phyloP scores from a whole-genome alignment of 2,888 invertebrate species.

The Eristalis intricaria region DNA sequence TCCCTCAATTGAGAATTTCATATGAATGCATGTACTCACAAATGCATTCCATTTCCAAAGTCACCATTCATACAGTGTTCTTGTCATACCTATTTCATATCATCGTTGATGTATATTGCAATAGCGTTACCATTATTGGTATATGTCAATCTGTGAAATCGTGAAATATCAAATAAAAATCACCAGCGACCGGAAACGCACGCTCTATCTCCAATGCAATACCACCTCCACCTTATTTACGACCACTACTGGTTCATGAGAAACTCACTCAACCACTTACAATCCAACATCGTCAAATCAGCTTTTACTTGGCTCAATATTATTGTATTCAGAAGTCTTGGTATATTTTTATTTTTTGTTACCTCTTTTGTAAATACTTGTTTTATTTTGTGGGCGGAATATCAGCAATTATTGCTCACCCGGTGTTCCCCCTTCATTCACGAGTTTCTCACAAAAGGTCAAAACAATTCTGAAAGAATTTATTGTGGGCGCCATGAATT shows the following conservation, averaged over 20 bases:
- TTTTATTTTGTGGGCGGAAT: background rate
- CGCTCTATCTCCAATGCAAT: background rate
- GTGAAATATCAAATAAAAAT: background rate
- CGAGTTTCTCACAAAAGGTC: background rate
- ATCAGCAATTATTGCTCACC: background rate
- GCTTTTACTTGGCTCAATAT: too few species aligned
- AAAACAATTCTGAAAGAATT: background rate
- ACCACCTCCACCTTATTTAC: background rate
- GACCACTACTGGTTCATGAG: background rate
- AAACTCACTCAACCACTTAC: background rate
- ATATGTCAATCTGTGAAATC: background rate
- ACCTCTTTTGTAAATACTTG: background rate
- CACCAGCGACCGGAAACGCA: background rate
- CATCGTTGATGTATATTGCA: background rate
- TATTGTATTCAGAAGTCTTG: background rate
- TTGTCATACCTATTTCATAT: background rate
- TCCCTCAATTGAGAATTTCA: too few species aligned
- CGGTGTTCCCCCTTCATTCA: background rate
- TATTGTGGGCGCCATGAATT: background rate
- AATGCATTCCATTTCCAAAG: too few species aligned
- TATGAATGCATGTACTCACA: background rate
- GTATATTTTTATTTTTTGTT: background rate
- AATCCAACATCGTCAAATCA: background rate
- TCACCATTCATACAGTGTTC: background rate
- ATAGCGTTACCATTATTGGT: background rate